Percentiles rank a stretch among this genome's conserved stretches.
phyloP scores from a whole-genome alignment of 1,140 invertebrate genomes.

The Pseudachorutes palmiensis region DNA sequence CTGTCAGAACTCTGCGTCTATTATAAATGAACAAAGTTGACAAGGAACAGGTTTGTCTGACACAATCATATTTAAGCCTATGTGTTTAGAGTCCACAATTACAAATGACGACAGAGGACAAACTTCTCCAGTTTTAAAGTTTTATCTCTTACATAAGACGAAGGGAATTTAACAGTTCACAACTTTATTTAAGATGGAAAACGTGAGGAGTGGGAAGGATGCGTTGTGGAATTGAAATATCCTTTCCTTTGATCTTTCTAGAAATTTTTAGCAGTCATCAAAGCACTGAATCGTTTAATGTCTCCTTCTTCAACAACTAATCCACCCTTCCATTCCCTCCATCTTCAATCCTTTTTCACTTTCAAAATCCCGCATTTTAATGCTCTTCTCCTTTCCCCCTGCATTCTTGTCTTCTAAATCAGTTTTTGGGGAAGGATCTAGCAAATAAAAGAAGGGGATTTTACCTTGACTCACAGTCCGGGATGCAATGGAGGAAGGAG shows the following conservation, averaged over 20 bases:
- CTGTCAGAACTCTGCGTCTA: not conserved
- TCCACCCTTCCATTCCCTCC: no score
- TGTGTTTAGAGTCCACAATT: not conserved
- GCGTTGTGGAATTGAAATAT: not conserved
- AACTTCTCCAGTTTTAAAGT: constrained; percentile 5
- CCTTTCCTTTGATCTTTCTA: no score
- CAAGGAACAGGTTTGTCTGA: constrained; percentile 12
- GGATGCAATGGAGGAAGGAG: not conserved
- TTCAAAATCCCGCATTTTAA: no score
- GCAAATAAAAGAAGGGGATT: not conserved
- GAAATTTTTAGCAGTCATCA: no score
- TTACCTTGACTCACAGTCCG: constrained; percentile 3
- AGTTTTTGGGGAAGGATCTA: no score
- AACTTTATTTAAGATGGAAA: not conserved
- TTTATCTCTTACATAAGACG: no score
- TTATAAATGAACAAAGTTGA: constrained; percentile 11
- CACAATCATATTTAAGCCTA: constrained; percentile 7
- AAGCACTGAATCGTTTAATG: no score
- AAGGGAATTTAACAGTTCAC: no score
- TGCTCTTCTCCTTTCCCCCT: no score
- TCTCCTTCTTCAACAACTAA: no score
- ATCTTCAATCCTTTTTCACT: no score
- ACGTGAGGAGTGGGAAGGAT: not conserved
- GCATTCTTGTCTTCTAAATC: no score
- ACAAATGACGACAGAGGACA: not conserved